phyloP scores from a whole-genome alignment of 2,888 invertebrate species.

The Timema podura region DNA sequence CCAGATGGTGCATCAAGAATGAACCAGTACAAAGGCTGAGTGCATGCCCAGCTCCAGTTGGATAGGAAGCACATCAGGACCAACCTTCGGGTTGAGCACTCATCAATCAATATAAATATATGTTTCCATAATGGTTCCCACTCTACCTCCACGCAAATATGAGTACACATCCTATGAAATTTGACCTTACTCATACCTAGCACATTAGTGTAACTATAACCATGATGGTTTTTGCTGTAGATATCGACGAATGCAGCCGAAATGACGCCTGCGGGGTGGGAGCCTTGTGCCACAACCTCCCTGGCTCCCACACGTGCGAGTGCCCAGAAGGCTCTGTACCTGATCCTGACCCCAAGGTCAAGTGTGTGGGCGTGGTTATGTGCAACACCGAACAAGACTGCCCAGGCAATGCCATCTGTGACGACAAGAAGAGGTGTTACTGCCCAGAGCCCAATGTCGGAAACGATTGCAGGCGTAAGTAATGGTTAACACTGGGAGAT shows the following conservation, averaged over 20 bases:
- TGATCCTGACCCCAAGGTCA: constrained; percentile 77
- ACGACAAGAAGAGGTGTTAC: constrained; percentile 69
- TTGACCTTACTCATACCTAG: no score
- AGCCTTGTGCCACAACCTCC: constrained; percentile 72
- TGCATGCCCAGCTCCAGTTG: no score
- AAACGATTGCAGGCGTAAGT: constrained; percentile 86
- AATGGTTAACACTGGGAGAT: constrained; percentile 15
- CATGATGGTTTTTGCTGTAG: constrained; percentile 41
- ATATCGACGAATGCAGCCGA: constrained; percentile 77
- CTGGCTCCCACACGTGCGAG: constrained; percentile 72
- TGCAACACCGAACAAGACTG: constrained; percentile 74
- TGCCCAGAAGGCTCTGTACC: constrained; percentile 79
- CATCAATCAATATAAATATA: no score
- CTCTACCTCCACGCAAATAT: no score
- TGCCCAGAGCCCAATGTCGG: constrained; percentile 90
- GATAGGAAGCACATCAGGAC: no score
- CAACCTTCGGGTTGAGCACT: no score
- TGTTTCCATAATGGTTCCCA: no score
- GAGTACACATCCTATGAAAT: no score
- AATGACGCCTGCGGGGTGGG: constrained; percentile 72
- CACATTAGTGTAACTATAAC: neutral
- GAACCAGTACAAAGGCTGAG: no score
- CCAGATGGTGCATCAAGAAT: no score
- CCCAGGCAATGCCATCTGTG: constrained; percentile 86
- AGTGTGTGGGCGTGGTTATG: constrained; percentile 77